phyloP scores from a whole-genome alignment of 2,797 vertebrate species.

The Kryptolebias ocellatus region DNA sequence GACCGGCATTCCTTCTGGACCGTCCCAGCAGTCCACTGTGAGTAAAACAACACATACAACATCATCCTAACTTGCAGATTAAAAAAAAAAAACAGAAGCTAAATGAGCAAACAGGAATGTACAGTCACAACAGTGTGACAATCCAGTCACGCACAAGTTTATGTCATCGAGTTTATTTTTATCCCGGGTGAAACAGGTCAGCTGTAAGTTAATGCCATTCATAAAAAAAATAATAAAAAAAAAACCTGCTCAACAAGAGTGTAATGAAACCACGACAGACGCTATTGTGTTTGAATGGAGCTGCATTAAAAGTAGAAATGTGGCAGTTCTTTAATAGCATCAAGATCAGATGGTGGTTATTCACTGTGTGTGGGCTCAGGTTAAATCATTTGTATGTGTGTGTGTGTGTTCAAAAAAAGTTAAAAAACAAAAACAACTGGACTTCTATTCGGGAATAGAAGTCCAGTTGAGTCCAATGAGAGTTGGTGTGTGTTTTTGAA shows the following conservation, averaged over 20 bases:
- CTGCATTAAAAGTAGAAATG: slow-evolving; percentile 4
- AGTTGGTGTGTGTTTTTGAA: no score
- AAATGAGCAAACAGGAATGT: no score
- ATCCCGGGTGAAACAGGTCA: no score
- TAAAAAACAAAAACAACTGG: no score
- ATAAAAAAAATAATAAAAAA: background rate
- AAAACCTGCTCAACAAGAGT: slow-evolving; percentile 60
- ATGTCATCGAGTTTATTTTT: slow-evolving; percentile 4
- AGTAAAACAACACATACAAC: slow-evolving; percentile 20
- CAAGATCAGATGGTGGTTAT: slow-evolving; percentile 25
- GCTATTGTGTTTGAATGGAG: slow-evolving; percentile 1
- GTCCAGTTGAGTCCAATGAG: no score
- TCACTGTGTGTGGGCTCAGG: slow-evolving; percentile 6
- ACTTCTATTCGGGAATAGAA: no score
- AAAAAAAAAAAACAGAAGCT: background rate
- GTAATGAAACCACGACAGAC: background rate
- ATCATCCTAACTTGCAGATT: background rate
- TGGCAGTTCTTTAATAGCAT: slow-evolving; percentile 24
- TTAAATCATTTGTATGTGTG: background rate
- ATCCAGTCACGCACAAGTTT: background rate
- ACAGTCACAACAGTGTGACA: background rate
- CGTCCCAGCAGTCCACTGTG: slow-evolving; percentile 99
- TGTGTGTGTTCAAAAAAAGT: no score
- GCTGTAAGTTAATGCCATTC: no score
- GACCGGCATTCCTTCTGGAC: slow-evolving; percentile 96